Conservation (phyloP, 2,113 vertebrate genomes). For the Rousettus leschenaultii region DNA sequence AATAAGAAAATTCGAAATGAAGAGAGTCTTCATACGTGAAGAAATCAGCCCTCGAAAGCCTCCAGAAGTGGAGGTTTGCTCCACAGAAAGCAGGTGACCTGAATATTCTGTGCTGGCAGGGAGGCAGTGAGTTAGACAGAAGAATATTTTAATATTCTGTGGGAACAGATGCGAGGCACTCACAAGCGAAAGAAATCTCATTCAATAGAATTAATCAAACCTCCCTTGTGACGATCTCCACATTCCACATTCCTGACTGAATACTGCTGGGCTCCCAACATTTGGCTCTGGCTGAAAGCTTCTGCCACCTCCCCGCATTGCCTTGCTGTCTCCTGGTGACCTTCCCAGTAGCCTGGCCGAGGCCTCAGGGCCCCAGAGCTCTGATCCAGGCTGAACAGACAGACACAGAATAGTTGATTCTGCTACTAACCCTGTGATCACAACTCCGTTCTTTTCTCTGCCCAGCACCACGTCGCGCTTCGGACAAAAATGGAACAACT, state of each 20-base stretch:
- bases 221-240: constrained; percentile 41
- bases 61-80: background rate
- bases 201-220: constrained; percentile 68
- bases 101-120: background rate
- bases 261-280: background rate
- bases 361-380: background rate
- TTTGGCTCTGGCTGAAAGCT: constrained; percentile 51
- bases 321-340: background rate
- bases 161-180: constrained; percentile 51
- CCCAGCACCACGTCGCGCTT: constrained; percentile 23
- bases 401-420: background rate
- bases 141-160: constrained; percentile 29
- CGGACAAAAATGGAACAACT: constrained; percentile 35
- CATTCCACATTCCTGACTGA: constrained; percentile 33
- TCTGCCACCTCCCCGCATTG: background rate
- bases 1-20: constrained; percentile 32
- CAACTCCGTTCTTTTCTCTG: background rate
- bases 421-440: constrained; percentile 43
- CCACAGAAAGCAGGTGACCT: background rate
- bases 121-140: background rate
- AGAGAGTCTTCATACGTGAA: background rate
- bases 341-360: constrained; percentile 29
- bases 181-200: constrained; percentile 44
- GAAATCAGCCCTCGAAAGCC: background rate
- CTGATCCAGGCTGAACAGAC: constrained; percentile 45